phyloP scores from a whole-genome alignment of 2,888 invertebrate species.

The Apamea epomidion region DNA sequence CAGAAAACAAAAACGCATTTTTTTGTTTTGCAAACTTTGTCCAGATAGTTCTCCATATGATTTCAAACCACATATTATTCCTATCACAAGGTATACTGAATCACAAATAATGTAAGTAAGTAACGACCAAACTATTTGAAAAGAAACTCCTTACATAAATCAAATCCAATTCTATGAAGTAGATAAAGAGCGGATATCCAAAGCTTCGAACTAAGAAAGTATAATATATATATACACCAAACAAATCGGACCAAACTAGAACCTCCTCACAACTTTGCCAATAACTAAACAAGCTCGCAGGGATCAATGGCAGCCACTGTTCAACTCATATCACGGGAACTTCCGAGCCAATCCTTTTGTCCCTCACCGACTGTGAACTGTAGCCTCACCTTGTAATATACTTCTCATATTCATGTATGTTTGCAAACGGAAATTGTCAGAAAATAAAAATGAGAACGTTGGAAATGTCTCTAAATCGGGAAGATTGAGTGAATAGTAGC shows the following conservation, averaged over 20 bases:
- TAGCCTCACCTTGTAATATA: neutral
- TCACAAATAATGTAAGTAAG: neutral
- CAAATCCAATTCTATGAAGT: neutral
- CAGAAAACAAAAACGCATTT: neutral
- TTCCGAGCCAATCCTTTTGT: slow-evolving; percentile 18
- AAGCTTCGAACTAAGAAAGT: slow-evolving; percentile 12
- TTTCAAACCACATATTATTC: neutral
- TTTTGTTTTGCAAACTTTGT: neutral
- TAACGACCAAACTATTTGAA: neutral
- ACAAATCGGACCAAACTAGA: slow-evolving; percentile 11
- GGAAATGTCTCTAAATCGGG: neutral
- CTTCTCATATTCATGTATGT: slow-evolving; percentile 6
- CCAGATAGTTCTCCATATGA: neutral
- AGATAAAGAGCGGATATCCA: neutral
- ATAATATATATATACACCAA: neutral
- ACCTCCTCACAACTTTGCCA: slow-evolving; percentile 30
- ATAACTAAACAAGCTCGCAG: slow-evolving; percentile 28
- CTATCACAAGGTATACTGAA: neutral
- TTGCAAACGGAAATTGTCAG: neutral
- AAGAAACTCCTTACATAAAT: slow-evolving; percentile 1
- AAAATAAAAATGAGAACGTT: neutral
- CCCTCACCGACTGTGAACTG: neutral
- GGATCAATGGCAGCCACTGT: slow-evolving; percentile 28
- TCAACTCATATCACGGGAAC: slow-evolving; percentile 17
- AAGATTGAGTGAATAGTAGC: neutral